phyloP scores from a whole-genome alignment of 1,140 invertebrate genomes.

The Glomeris maerens region DNA sequence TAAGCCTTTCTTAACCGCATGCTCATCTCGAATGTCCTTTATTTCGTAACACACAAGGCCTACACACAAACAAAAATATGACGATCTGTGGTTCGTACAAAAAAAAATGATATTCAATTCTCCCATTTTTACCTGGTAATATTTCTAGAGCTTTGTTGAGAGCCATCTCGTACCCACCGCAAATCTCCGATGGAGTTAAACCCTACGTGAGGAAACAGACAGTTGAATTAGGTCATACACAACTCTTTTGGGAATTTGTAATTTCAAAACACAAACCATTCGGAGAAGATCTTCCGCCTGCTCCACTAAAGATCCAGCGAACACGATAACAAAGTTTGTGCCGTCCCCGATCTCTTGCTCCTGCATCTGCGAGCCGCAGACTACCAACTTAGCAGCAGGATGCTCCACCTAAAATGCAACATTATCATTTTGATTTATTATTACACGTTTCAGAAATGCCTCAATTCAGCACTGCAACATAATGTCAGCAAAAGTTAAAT shows the following conservation, averaged over 20 bases:
- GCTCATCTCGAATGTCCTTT: slow-evolving; percentile 54
- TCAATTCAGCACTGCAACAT: too few species aligned
- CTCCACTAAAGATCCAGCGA: slow-evolving; percentile 83
- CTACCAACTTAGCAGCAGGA: slow-evolving; percentile 94
- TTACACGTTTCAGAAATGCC: too few species aligned
- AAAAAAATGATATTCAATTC: background rate
- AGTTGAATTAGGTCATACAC: background rate
- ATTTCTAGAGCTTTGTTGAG: slow-evolving; percentile 78
- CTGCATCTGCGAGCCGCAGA: slow-evolving; percentile 93
- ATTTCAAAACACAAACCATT: slow-evolving; percentile 40
- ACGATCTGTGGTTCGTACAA: background rate
- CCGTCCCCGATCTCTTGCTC: slow-evolving; percentile 98
- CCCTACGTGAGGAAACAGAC: slow-evolving; percentile 43
- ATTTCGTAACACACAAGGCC: slow-evolving; percentile 62
- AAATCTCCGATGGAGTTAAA: slow-evolving; percentile 86
- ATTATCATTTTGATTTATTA: too few species aligned
- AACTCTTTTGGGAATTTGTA: slow-evolving; percentile 4
- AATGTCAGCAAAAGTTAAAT: too few species aligned
- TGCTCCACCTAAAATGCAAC: slow-evolving; percentile 58
- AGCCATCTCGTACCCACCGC: slow-evolving; percentile 86
- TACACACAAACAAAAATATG: slow-evolving; percentile 11
- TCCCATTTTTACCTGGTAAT: slow-evolving; percentile 42
- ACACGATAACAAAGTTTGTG: slow-evolving; percentile 93
- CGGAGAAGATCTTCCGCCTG: slow-evolving; percentile 80
- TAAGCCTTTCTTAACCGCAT: slow-evolving; percentile 55